These are phyloP conservation scores for Bibio marci DNA, from an alignment of 2,888 invertebrate genomes.

Conservation along the genomic window DNA sequence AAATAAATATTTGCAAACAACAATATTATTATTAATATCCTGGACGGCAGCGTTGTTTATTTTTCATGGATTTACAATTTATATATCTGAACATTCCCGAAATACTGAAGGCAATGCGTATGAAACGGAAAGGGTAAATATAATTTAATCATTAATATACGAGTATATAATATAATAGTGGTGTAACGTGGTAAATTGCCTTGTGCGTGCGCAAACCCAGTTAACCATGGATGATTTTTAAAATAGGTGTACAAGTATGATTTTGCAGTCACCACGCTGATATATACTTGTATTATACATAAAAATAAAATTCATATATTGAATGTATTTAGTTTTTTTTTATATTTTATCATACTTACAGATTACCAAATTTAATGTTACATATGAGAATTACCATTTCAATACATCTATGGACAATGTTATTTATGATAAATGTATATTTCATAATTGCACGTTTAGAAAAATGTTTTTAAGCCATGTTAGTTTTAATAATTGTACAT, in stretches of 20 bases:
- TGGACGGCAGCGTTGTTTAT: slow-evolving; percentile 38
- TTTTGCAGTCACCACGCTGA: not conserved
- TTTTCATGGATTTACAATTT: slow-evolving; percentile 34
- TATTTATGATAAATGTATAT: slow-evolving; percentile 39
- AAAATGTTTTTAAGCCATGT: slow-evolving; percentile 55
- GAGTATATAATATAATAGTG: not conserved
- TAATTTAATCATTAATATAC: slow-evolving; percentile 12
- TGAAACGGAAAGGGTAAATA: slow-evolving; percentile 11
- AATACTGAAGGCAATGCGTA: slow-evolving; percentile 31
- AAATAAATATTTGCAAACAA: slow-evolving; percentile 41
- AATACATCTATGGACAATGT: slow-evolving; percentile 46
- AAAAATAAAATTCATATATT: no score
- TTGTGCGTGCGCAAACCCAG: no score
- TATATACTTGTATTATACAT: no score
- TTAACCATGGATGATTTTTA: no score
- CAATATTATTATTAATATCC: slow-evolving; percentile 40
- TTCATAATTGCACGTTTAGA: slow-evolving; percentile 45
- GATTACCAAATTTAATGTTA: slow-evolving; percentile 24
- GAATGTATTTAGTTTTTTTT: slow-evolving; percentile 23
- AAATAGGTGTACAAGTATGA: not conserved
- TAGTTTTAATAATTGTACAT: slow-evolving; percentile 49
- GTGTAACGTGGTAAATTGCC: no score
- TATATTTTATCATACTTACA: slow-evolving; percentile 25
- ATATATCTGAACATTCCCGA: slow-evolving; percentile 34
- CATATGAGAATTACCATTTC: slow-evolving; percentile 31